These are phyloP conservation scores for Caenorhabditis sp. DNA, from an alignment of 2,888 invertebrate genomes.

Conservation along the genomic window DNA sequence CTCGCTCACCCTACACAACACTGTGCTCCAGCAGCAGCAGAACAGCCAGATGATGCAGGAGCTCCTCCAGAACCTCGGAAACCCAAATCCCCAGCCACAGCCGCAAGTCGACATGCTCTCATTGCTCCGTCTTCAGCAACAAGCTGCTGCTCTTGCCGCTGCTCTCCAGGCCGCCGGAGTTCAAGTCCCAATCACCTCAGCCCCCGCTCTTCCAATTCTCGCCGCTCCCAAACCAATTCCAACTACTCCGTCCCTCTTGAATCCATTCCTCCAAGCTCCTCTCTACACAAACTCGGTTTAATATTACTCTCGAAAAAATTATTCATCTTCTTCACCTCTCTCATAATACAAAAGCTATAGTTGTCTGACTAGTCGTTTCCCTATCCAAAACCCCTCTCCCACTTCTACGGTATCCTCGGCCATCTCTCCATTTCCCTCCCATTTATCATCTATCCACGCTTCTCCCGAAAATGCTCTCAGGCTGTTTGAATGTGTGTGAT, in stretches of 20 bases:
- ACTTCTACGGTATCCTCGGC: slow-evolving; percentile 14
- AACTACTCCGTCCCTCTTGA: slow-evolving; percentile 3
- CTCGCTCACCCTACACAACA: slow-evolving; percentile 54
- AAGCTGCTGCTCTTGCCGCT: slow-evolving; percentile 42
- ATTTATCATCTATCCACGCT: slow-evolving; percentile 1
- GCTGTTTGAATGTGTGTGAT: slow-evolving; percentile 41
- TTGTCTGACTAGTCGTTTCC: slow-evolving; percentile 28
- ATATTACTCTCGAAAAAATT: background rate
- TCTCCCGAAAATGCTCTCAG: slow-evolving; percentile 39
- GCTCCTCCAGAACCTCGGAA: slow-evolving; percentile 12
- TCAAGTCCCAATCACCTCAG: slow-evolving; percentile 21
- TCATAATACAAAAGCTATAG: slow-evolving; percentile 12
- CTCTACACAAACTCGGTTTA: slow-evolving; percentile 54
- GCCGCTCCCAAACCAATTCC: slow-evolving; percentile 16
- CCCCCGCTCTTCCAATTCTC: slow-evolving; percentile 3
- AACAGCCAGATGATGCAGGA: slow-evolving; percentile 35
- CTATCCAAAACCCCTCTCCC: background rate
- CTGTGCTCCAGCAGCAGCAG: slow-evolving; percentile 51
- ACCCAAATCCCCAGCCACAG: background rate
- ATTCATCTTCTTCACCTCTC: background rate
- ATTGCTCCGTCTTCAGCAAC: slow-evolving; percentile 54
- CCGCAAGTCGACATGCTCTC: slow-evolving; percentile 29
- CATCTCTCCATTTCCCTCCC: slow-evolving; percentile 16
- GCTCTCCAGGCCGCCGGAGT: slow-evolving; percentile 38
- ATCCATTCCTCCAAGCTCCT: slow-evolving; percentile 42